Percentiles rank a stretch among this genome's conserved stretches.
Evolutionary conservation across 2,888 invertebrate species (phyloP).

Genomic region (Chirona hameri): DNA sequence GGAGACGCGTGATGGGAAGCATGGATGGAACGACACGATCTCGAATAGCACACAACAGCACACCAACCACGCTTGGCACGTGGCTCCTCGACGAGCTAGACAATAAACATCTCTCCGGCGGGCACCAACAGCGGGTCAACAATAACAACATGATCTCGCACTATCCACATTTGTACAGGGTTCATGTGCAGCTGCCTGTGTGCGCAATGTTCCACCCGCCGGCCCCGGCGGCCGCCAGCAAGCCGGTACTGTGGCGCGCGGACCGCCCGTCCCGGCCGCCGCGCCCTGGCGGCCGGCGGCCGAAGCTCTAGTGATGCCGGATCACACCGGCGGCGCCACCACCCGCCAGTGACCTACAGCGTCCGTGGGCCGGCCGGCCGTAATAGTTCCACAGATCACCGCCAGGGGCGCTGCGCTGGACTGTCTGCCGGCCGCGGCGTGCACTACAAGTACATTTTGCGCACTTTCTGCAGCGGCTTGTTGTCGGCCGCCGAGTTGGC

Average conservation of each 20-base stretch:
- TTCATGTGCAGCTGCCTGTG: neutral
- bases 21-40: neutral
- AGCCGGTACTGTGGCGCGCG: too few species aligned
- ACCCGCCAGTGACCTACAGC: neutral
- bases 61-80: neutral
- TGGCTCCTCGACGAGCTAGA: neutral
- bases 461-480: conserved; percentile 9
- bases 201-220: neutral
- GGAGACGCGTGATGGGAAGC: neutral
- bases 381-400: neutral
- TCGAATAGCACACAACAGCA: neutral
- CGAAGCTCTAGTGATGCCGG: neutral
- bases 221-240: neutral
- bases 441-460: conserved; percentile 25
- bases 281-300: neutral
- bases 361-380: neutral
- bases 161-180: neutral
- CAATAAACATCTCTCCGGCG: neutral
- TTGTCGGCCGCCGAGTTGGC: conserved; percentile 10
- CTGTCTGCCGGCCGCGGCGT: neutral
- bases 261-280: neutral
- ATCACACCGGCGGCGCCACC: neutral
- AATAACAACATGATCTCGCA: neutral
- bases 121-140: neutral
- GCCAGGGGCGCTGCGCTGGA: neutral